Conservation (phyloP, 2,797 vertebrate species). For the Pantherophis vulpinus region DNA sequence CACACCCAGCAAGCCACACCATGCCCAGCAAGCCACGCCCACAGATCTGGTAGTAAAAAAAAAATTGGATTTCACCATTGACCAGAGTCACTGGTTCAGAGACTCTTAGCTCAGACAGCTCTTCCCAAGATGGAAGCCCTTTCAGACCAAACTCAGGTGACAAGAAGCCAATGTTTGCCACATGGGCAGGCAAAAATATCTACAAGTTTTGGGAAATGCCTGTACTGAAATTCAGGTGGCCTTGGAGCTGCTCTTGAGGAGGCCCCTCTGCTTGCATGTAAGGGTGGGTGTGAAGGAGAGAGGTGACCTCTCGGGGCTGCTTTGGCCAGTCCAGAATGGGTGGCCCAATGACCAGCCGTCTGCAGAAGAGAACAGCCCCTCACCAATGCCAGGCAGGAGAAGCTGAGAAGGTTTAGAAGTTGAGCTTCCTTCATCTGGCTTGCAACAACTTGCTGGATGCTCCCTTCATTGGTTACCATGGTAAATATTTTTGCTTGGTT, state of each 20-base stretch:
- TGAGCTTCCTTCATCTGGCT: background rate
- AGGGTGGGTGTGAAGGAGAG: background rate
- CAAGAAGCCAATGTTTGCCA: background rate
- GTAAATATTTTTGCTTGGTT: constrained; percentile 29
- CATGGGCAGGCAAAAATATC: too few species aligned
- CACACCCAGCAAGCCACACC: too few species aligned
- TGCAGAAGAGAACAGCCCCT: background rate
- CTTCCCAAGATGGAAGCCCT: background rate
- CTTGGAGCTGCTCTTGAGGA: background rate
- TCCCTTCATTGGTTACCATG: constrained; percentile 5
- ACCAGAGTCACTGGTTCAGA: background rate
- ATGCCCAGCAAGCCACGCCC: too few species aligned
- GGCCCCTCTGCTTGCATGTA: background rate
- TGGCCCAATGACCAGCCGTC: background rate
- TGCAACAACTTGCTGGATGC: background rate
- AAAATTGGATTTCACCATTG: too few species aligned
- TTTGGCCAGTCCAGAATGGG: background rate
- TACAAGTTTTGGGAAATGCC: background rate
- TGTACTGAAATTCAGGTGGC: background rate
- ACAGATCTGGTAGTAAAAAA: too few species aligned
- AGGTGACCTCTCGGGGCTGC: background rate
- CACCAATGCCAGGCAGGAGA: background rate
- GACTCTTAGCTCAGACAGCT: background rate
- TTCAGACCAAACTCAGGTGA: background rate
- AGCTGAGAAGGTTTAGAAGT: too few species aligned